These are phyloP conservation scores for Poecilia latipinna DNA, from an alignment of 2,113 vertebrate genomes.

Conservation along the genomic window DNA sequence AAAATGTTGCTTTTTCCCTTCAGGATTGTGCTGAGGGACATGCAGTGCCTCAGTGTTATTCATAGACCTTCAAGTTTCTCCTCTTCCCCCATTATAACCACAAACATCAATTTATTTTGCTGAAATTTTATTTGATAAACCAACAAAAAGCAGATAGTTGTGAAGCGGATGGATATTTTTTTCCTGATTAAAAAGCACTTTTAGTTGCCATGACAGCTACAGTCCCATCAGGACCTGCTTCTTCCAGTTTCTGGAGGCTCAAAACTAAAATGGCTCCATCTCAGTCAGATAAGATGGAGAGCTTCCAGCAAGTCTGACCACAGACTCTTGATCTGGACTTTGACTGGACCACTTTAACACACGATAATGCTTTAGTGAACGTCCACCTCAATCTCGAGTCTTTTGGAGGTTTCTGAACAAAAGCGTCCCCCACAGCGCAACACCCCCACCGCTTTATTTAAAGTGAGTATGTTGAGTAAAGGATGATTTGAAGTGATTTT, in stretches of 20 bases:
- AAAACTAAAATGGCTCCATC: neutral
- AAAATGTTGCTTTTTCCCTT: conserved; percentile 24
- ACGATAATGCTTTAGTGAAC: too few relatives aligned
- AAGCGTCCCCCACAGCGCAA: too few relatives aligned
- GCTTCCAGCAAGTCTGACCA: neutral
- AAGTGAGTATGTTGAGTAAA: neutral
- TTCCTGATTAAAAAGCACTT: too few relatives aligned
- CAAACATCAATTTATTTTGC: neutral
- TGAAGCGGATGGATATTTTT: too few relatives aligned
- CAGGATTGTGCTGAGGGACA: conserved; percentile 48
- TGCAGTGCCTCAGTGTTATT: neutral
- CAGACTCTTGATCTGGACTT: neutral
- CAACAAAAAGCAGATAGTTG: neutral
- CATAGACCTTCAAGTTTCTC: neutral
- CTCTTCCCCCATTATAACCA: neutral
- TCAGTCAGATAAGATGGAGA: neutral
- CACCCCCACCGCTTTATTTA: neutral
- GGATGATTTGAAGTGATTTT: neutral
- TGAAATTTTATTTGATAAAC: neutral
- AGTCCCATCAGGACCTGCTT: too few relatives aligned
- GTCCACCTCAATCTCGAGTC: too few relatives aligned
- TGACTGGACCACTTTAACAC: too few relatives aligned
- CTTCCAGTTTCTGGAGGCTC: too few relatives aligned
- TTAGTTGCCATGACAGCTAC: too few relatives aligned
- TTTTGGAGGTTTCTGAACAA: too few relatives aligned